These are phyloP conservation scores for Andrena praecox DNA, from an alignment of 2,888 invertebrate species.

Conservation along the genomic window DNA sequence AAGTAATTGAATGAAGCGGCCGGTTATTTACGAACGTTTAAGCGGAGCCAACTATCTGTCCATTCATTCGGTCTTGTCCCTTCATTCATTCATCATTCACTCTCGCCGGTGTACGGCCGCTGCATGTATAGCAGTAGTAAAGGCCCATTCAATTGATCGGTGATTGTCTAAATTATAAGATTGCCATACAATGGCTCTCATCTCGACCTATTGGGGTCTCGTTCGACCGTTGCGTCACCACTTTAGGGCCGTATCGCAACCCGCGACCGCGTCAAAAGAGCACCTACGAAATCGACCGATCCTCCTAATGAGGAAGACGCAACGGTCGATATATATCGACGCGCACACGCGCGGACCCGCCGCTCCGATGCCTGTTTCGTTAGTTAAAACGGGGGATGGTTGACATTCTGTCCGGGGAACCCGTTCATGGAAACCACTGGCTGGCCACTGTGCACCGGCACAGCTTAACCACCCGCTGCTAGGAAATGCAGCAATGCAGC, in stretches of 20 bases:
- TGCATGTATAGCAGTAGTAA: slow-evolving; percentile 85
- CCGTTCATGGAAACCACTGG: slow-evolving; percentile 71
- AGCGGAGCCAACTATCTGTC: slow-evolving; percentile 85
- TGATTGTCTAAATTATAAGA: slow-evolving; percentile 86
- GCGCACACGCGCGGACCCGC: background rate
- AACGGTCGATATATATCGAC: slow-evolving; percentile 35
- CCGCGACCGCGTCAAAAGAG: slow-evolving; percentile 77
- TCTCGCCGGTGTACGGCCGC: slow-evolving; percentile 81
- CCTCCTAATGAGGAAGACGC: slow-evolving; percentile 61
- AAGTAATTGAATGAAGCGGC: slow-evolving; percentile 85
- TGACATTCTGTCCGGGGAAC: slow-evolving; percentile 25
- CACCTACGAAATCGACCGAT: slow-evolving; percentile 69
- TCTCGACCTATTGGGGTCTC: slow-evolving; percentile 85
- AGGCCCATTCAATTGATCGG: slow-evolving; percentile 85
- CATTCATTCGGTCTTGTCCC: slow-evolving; percentile 85
- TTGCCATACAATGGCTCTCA: slow-evolving; percentile 85
- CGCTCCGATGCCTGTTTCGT: background rate
- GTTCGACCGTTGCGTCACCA: slow-evolving; percentile 84
- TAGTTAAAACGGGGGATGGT: slow-evolving; percentile 20
- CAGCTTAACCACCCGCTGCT: slow-evolving; percentile 64
- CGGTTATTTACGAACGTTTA: slow-evolving; percentile 85
- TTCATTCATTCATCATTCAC: slow-evolving; percentile 85
- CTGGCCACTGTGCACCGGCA: slow-evolving; percentile 49
- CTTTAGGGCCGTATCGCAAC: slow-evolving; percentile 83
- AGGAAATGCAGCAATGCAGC: slow-evolving; percentile 60